Percentiles rank a stretch among this genome's conserved stretches.
Conservation (phyloP, 2,797 vertebrate genomes). For the Pangasius sanitwongsei region DNA sequence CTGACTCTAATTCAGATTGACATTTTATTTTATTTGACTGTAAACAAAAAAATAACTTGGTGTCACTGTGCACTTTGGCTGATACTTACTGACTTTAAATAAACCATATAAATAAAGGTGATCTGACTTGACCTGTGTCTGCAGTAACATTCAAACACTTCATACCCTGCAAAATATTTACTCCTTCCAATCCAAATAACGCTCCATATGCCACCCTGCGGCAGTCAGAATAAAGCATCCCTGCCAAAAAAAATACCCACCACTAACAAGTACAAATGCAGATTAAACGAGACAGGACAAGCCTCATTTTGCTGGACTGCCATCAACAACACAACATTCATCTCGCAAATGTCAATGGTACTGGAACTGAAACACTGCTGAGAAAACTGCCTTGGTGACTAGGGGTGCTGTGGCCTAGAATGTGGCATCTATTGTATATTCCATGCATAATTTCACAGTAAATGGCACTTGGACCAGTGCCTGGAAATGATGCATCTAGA, state of each 20-base stretch:
- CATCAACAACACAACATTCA: background rate
- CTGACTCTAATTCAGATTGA: background rate
- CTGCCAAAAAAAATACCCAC: background rate
- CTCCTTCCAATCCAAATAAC: background rate
- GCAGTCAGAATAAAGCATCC: background rate
- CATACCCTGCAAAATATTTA: background rate
- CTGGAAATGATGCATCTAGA: background rate
- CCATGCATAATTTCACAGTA: conserved; percentile 2
- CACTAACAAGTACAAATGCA: background rate
- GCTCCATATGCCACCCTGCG: background rate
- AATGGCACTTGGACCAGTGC: background rate
- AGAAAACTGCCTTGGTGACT: conserved; percentile 12
- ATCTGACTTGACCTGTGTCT: background rate
- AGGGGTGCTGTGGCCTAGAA: background rate
- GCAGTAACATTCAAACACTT: background rate
- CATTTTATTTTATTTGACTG: background rate
- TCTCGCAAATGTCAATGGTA: background rate
- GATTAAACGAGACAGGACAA: background rate
- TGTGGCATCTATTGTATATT: conserved; percentile 7
- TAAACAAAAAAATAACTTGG: background rate
- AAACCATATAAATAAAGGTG: conserved; percentile 6
- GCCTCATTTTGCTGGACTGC: background rate
- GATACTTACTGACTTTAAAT: background rate
- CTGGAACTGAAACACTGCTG: conserved; percentile 9
- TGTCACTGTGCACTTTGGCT: background rate